Evolutionary conservation across 2,113 vertebrate species (phyloP).

Genomic region (Chauna torquata): DNA sequence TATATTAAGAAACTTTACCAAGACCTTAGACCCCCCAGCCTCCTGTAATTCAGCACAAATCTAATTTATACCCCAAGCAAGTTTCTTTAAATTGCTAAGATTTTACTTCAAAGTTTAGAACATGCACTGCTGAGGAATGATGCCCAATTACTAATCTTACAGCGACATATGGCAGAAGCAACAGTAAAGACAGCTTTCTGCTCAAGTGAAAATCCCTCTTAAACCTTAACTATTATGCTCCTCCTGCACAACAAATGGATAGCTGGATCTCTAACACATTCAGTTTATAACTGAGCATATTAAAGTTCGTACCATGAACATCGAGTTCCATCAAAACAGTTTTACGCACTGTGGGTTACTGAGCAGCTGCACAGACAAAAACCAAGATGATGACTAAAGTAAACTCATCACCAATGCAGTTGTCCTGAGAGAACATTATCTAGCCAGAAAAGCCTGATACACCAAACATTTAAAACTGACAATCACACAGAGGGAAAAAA

Average conservation of each 20-base stretch:
- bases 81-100: neutral
- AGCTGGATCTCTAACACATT: neutral
- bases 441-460: neutral
- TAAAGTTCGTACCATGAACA: neutral
- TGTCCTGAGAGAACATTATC: fast-evolving
- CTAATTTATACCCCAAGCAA: fast-evolving
- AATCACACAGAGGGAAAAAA: neutral
- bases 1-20: neutral
- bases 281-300: neutral
- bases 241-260: neutral
- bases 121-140: neutral
- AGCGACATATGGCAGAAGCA: neutral
- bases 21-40: neutral
- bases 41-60: neutral
- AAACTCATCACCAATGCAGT: neutral
- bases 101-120: neutral
- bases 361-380: neutral
- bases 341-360: neutral
- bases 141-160: neutral
- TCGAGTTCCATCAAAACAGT: neutral
- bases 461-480: neutral
- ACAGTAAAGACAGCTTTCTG: neutral
- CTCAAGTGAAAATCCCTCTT: neutral
- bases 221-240: neutral
- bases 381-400: neutral